These are phyloP conservation scores for Hafferia zeledoni DNA, from an alignment of 2,797 vertebrate genomes.

Conservation along the genomic window DNA sequence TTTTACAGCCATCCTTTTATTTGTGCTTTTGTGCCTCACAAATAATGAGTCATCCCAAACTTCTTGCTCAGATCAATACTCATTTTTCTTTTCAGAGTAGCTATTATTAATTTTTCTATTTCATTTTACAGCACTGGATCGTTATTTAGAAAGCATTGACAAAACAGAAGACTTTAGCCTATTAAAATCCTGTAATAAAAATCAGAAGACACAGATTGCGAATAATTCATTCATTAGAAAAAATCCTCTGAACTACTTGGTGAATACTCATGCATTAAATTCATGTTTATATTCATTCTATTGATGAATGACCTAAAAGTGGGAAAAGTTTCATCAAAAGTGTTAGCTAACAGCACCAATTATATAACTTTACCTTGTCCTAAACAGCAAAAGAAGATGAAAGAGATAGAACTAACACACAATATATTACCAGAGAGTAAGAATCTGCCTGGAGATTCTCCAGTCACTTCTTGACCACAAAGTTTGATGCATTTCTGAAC, in stretches of 20 bases:
- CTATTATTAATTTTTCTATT: not conserved
- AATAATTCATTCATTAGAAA: not conserved
- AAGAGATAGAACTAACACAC: not conserved
- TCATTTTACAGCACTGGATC: not conserved
- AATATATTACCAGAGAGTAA: not conserved
- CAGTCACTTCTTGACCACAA: not conserved
- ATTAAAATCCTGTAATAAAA: not conserved
- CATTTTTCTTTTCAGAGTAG: not conserved
- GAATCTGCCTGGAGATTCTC: not conserved
- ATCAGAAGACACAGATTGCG: not conserved
- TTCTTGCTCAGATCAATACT: not conserved
- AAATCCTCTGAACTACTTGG: not conserved
- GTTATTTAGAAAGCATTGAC: not conserved
- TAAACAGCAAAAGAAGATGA: not conserved
- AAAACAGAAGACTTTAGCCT: not conserved
- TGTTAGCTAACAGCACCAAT: not conserved
- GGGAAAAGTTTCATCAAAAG: not conserved
- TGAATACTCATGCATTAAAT: not conserved
- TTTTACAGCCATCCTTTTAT: not conserved
- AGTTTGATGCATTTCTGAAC: not conserved
- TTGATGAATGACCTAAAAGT: not conserved
- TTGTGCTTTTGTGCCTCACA: not conserved
- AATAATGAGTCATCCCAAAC: not conserved
- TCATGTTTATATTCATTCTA: not conserved
- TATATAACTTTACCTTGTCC: not conserved